Conservation (phyloP, 1,140 invertebrate genomes). For the Meloidogyne exigua region DNA sequence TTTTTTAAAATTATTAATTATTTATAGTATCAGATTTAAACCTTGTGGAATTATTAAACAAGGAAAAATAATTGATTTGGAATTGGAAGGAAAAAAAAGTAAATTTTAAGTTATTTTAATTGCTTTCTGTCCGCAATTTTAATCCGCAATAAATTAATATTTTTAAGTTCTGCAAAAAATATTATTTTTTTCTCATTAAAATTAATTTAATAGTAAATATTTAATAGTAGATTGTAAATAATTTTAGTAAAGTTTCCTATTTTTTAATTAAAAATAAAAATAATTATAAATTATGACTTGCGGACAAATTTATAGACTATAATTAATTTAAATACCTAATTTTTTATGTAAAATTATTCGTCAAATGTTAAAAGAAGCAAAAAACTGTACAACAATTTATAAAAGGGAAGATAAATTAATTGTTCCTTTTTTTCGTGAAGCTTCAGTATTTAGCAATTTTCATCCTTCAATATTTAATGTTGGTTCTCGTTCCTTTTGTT, state of each 20-base stretch:
- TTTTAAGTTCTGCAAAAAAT: too few species aligned
- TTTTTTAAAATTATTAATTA: too few species aligned
- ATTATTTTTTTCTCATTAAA: too few species aligned
- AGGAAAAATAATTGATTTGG: background rate
- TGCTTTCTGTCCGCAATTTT: too few species aligned
- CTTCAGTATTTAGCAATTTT: constrained; percentile 10
- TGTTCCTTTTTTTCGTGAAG: constrained; percentile 7
- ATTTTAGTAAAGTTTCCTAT: too few species aligned
- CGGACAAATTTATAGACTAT: too few species aligned
- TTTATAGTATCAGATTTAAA: background rate
- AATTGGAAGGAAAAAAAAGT: background rate
- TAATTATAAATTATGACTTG: too few species aligned
- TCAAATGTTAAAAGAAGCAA: background rate
- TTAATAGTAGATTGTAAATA: too few species aligned
- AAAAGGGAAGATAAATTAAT: background rate
- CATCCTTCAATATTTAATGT: background rate
- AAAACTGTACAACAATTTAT: background rate
- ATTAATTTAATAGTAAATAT: too few species aligned
- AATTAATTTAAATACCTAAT: too few species aligned
- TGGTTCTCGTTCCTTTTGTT: background rate
- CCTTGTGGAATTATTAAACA: background rate
- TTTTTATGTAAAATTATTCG: background rate
- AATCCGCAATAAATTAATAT: too few species aligned
- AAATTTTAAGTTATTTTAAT: background rate
- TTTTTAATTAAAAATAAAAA: too few species aligned